A percentile compares a stretch with the other conserved stretches of the same genome.
phyloP scores from a whole-genome alignment of 2,888 invertebrate genomes.

The Ephialtes manifestator region DNA sequence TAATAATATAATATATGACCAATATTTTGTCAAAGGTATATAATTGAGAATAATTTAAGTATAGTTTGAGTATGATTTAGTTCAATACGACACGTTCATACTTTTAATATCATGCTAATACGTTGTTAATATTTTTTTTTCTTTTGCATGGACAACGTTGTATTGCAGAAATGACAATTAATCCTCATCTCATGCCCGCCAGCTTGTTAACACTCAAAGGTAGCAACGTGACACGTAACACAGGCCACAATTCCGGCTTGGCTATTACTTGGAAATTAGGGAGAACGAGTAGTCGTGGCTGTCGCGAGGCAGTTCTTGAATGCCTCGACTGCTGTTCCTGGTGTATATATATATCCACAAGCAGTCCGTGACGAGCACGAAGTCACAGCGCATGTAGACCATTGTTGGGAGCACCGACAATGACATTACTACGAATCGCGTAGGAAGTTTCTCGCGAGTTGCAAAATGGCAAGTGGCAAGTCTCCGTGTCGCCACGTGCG shows the following conservation, averaged over 20 bases:
- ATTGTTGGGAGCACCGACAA: constrained; percentile 48
- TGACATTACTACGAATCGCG: constrained; percentile 48
- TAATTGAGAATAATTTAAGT: too few species aligned
- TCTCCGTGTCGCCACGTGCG: constrained; percentile 20
- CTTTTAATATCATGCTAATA: too few species aligned
- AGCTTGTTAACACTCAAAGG: constrained; percentile 31
- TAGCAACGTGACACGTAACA: constrained; percentile 13
- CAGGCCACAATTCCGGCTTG: constrained; percentile 29
- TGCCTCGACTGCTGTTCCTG: constrained; percentile 9
- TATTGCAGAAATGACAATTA: constrained; percentile 22
- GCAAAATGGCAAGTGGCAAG: constrained; percentile 54
- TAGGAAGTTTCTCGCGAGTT: constrained; percentile 46
- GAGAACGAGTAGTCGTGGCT: constrained; percentile 20
- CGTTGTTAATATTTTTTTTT: background rate
- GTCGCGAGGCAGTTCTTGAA: constrained; percentile 35
- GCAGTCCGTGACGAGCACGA: constrained; percentile 25
- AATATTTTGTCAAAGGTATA: background rate
- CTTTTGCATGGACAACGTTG: background rate
- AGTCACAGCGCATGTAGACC: constrained; percentile 28
- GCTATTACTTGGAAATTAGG: constrained; percentile 53
- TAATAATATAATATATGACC: too few species aligned
- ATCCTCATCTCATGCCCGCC: constrained; percentile 30
- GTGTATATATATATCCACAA: constrained; percentile 15
- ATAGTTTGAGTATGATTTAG: too few species aligned
- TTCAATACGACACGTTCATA: too few species aligned